Evolutionary conservation across 2,888 invertebrate species (phyloP), one percentile per base, ranked within the genome.

Genomic region (Nemurella pictetii): DNA sequence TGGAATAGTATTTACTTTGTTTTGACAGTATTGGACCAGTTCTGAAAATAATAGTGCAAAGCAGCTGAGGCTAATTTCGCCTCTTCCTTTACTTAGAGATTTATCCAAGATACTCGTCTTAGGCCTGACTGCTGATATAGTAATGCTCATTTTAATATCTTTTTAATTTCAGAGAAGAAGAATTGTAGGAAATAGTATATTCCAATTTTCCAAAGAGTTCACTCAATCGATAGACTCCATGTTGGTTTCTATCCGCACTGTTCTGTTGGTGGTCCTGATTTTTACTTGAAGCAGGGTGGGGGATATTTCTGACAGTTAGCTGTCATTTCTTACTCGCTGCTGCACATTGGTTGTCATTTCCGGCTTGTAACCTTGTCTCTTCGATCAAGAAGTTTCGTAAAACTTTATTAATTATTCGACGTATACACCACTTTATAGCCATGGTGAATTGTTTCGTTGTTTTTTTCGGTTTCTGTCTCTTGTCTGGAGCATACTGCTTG

Each of bases 21-120:
- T 98, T 92, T 99, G 99, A 89, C 98, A 98, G 91, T 99, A 99
- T 90, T 99, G 98, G 0, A 99, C 98, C 86, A 99, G 95, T 93
- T 99, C 99, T 27, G 99, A 98, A 91, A 99, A 99, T 85, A 99
- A 92, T 81, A 99, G 92, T 0, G 99, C 98, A 91, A 97, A 99
- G 88, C 97, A 95, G 88, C 97, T 97, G 84, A 98, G 91, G 82
- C 97, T 98, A 85, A 98, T 95, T 92, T 98, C 98, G 25, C 95
- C 95, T 91, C 97, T 97, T 7, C 98, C 98, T 91, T 97, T 96
- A 88, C 97, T 97, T 0, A 98, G 90, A 0, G 97, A 96, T 90
- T 97, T 97, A 90, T 98, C 98, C 27, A 98, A 92, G 88, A 98
- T 97, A 87, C 95, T 96, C 0, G 94, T 93, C 89, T 95, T 94